Base-by-base conservation (phyloP, 2,888 invertebrate species). In the Drepana falcataria region DNA sequence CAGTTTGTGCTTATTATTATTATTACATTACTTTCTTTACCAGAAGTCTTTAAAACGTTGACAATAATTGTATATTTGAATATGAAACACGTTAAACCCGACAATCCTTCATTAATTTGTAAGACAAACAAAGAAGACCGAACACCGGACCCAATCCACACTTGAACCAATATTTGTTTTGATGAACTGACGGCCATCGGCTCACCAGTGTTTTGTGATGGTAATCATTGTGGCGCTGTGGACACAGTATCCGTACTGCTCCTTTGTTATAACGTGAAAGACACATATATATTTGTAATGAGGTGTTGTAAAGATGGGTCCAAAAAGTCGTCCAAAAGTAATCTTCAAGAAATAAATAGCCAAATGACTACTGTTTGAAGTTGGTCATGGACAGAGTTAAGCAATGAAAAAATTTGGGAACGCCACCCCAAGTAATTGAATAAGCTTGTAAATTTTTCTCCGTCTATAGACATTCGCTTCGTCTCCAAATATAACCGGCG, bases 101-200 rank as follows among this genome's bases (percentile, higher is more conserved):
- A 90, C 87, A 88, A 88, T 87, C 79, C 81, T 81, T 83, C 85
- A 86, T 88, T 87, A 88, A 87, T 81, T 86, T 79, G 81, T 84
- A 83, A 82, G 69, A 65, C 77, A 83, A 87, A 88, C 77, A 84
- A 81, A 73, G 67, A 68, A 74, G 78, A 68, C 75, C 80, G 81
- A 83, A 87, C 65, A 83, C 85, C 86, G 91, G 91, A 90, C 91
- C 64, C 75, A 68, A 68, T 69, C 67, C 71, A 78, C 91, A 91
- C 91, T 89, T 91, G 91, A 70, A 73, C 69, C 79, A 91, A 91
- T 91, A 90, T 91, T 91, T 85, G 82, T 80, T 87, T 84, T 85
- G 79, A 86, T 83, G 85, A 83, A 81, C 69, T 79, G 86, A 82
- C 89, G 87, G 76, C 89, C 89, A 87, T 82, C 75, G 84, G 77